Conservation (phyloP, 2,888 invertebrate species). For the Dione juno region DNA sequence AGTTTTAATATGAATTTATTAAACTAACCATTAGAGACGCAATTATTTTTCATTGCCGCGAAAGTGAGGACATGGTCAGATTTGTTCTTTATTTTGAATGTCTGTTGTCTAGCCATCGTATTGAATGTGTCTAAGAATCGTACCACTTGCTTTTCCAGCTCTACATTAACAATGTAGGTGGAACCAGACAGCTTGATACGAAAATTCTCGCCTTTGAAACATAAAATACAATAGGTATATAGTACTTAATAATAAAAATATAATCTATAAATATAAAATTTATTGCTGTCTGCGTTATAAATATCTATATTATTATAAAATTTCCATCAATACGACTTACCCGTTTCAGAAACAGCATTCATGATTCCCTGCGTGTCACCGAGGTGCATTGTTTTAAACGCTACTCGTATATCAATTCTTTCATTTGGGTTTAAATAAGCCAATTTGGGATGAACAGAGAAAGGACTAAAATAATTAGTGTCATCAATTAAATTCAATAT, state of each 20-base stretch:
- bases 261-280: too few relatives aligned
- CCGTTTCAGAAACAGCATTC: slow-evolving; percentile 68
- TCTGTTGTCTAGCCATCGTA: slow-evolving; percentile 79
- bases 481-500: not conserved
- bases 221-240: not conserved
- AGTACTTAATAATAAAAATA: not conserved
- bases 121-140: slow-evolving; percentile 84
- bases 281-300: too few relatives aligned
- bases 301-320: not conserved
- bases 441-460: slow-evolving; percentile 79
- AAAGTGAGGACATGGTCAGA: slow-evolving; percentile 81
- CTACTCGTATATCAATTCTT: slow-evolving; percentile 75
- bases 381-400: slow-evolving; percentile 75
- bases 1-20: not conserved
- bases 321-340: slow-evolving; percentile 49
- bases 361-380: slow-evolving; percentile 69
- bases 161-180: slow-evolving; percentile 75
- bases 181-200: slow-evolving; percentile 69
- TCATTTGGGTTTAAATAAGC: slow-evolving; percentile 77
- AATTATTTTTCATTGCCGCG: slow-evolving; percentile 83
- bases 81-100: slow-evolving; percentile 80
- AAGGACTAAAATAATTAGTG: slow-evolving; percentile 67
- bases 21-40: slow-evolving; percentile 63
- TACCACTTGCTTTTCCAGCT: slow-evolving; percentile 76
- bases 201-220: slow-evolving; percentile 75